phyloP scores from a whole-genome alignment of 2,797 vertebrate species.

The Vultur gryphus region DNA sequence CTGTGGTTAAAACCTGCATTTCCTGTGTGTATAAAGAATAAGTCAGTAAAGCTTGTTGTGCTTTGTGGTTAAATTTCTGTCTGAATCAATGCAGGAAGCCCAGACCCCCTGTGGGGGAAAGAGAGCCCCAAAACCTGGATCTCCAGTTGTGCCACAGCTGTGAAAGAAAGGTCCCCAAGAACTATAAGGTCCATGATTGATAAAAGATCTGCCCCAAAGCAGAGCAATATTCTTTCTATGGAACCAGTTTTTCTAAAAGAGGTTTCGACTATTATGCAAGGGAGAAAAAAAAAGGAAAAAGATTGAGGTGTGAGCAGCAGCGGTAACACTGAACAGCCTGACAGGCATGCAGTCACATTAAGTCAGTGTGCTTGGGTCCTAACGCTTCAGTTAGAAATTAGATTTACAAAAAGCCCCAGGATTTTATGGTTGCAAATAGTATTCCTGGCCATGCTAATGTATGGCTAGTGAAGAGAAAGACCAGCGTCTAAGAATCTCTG shows the following conservation, averaged over 20 bases:
- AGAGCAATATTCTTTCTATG: neutral
- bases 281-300: neutral
- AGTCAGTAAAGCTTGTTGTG: conserved; percentile 25
- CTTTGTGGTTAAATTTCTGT: neutral
- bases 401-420: neutral
- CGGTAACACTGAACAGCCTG: neutral
- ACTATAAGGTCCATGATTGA: neutral
- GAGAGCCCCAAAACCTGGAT: neutral
- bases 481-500: neutral
- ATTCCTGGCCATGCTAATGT: neutral
- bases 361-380: neutral
- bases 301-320: neutral
- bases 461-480: neutral
- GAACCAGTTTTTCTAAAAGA: neutral
- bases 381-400: neutral
- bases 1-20: neutral
- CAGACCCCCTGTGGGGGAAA: neutral
- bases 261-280: neutral
- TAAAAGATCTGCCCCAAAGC: neutral
- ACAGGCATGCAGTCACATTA: neutral
- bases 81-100: neutral
- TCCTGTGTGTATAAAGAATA: neutral
- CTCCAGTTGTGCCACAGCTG: neutral
- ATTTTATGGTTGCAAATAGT: neutral
- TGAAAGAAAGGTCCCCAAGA: neutral